These are phyloP conservation scores for Grus americana DNA, from an alignment of 2,113 vertebrate species.

Conservation along the genomic window DNA sequence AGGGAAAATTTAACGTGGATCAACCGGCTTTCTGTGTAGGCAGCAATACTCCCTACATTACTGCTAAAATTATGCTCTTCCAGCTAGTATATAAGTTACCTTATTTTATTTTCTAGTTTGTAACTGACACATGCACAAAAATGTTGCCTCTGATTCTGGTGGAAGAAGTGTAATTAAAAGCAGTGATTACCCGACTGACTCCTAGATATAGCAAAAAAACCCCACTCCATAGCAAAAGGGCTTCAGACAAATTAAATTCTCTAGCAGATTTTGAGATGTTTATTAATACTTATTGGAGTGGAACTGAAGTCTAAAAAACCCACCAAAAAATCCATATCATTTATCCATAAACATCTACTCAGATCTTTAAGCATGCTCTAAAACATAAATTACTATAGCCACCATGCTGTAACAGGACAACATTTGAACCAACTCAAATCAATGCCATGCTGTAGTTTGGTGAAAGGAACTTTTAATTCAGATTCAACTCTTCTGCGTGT, in stretches of 20 bases:
- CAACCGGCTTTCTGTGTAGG: not conserved
- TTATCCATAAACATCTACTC: not conserved
- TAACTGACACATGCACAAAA: not conserved
- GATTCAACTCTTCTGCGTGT: not conserved
- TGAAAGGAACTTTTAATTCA: not conserved
- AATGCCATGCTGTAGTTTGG: not conserved
- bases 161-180: not conserved
- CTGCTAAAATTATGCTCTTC: not conserved
- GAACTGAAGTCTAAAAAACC: not conserved
- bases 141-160: not conserved
- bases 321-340: not conserved
- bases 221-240: not conserved
- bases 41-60: not conserved
- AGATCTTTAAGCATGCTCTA: not conserved
- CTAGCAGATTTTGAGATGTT: not conserved
- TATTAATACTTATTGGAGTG: not conserved
- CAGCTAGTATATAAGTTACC: not conserved
- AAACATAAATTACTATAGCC: not conserved
- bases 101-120: not conserved
- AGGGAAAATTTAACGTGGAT: not conserved
- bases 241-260: not conserved
- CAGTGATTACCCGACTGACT: not conserved
- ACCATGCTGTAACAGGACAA: not conserved
- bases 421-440: not conserved
- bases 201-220: not conserved